Conservation (phyloP, 2,888 invertebrate genomes). For the Rapana venosa region DNA sequence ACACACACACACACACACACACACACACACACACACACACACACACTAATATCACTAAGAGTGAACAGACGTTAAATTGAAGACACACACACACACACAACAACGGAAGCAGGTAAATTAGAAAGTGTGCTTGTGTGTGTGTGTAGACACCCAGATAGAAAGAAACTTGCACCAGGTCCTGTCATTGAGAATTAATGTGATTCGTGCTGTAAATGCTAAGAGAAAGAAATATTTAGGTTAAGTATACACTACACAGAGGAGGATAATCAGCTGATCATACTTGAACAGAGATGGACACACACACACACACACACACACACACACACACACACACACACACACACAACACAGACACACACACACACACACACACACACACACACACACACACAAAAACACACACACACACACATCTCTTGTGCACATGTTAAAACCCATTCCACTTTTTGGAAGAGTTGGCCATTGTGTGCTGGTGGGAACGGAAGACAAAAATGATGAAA, state of each 20-base stretch:
- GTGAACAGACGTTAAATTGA: too few relatives aligned
- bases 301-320: not conserved
- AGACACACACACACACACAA: not conserved
- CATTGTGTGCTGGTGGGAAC: too few relatives aligned
- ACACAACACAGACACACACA: not conserved
- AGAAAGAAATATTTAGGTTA: conserved; percentile 7
- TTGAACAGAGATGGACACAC: not conserved
- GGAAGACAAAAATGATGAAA: too few relatives aligned
- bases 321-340: not conserved
- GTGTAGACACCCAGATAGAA: not conserved
- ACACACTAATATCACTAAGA: too few relatives aligned
- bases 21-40: not conserved
- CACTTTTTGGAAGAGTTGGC: too few relatives aligned
- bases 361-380: not conserved
- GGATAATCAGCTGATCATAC: not conserved
- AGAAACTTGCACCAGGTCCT: not conserved
- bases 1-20: not conserved
- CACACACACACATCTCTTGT: conserved; percentile 1
- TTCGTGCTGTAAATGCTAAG: conserved; percentile 4
- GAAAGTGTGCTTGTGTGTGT: not conserved
- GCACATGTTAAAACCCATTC: too few relatives aligned
- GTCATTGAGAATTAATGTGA: not conserved
- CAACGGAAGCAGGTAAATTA: not conserved
- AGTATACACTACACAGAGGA: not conserved
- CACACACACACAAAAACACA: not conserved